Conservation (phyloP, 2,113 vertebrate genomes). For the Podilymbus podiceps region DNA sequence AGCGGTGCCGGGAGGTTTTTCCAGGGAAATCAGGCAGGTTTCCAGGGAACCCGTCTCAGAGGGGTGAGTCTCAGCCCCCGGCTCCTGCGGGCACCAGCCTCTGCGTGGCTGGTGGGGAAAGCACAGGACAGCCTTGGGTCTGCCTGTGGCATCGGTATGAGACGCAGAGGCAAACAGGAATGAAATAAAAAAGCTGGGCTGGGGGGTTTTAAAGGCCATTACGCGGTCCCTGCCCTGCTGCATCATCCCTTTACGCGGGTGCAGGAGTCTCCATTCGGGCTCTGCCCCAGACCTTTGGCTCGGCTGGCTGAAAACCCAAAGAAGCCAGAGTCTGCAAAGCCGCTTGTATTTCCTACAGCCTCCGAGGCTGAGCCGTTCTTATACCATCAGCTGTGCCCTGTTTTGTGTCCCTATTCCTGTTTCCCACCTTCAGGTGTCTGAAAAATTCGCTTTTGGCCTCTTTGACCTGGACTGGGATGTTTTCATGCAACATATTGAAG, state of each 20-base stretch:
- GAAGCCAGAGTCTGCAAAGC: background rate
- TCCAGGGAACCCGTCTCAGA: background rate
- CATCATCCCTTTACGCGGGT: background rate
- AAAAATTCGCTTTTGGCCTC: constrained; percentile 93
- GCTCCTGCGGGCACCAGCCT: background rate
- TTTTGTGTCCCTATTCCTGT: background rate
- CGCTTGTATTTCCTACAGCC: rapidly evolving
- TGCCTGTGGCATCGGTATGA: rapidly evolving
- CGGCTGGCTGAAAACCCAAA: background rate
- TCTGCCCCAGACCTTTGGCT: background rate
- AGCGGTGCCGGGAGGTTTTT: background rate
- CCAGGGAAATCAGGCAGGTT: background rate
- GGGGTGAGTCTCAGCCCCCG: background rate
- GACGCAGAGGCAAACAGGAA: background rate
- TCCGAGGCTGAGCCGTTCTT: background rate
- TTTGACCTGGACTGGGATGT: constrained; percentile 98
- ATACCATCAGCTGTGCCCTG: background rate
- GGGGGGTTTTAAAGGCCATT: background rate
- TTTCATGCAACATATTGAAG: constrained; percentile 90
- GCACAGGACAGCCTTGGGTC: background rate
- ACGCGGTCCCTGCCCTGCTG: background rate
- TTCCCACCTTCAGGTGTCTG: constrained; percentile 78
- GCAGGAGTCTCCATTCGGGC: background rate
- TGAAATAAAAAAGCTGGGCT: background rate
- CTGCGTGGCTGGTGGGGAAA: background rate